Base-by-base conservation (phyloP, 2,888 invertebrate genomes). In the Geotrupes spiniger region DNA sequence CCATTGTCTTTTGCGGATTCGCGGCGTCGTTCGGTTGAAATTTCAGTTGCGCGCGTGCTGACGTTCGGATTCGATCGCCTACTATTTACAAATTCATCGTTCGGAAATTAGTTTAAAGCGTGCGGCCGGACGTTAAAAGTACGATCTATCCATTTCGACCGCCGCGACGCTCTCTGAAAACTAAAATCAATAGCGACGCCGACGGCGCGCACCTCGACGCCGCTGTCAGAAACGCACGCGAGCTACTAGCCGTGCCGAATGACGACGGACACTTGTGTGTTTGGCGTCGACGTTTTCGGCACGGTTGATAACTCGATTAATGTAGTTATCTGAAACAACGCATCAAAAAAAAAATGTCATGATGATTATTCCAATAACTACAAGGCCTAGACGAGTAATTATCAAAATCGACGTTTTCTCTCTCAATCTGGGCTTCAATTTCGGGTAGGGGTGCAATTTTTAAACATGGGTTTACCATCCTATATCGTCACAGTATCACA, bases 1-100 rank as follows among this genome's bases (percentile, higher is more conserved):
- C 79, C 81, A 81, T 80, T 57, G 9, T 6, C 36, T 48, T 26
- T 10, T 21, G 6, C 21, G 21, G 21, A 21, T 21, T 21, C 21
- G 21, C 6, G 4, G 21, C 6, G 16, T 39, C 10, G 9, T 2
- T 10, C n/a, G n/a, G n/a, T n/a, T n/a, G n/a, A n/a, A n/a, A n/a
- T n/a, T n/a, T n/a, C n/a, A n/a, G n/a, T n/a, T n/a, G n/a, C n/a
- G n/a, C n/a, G n/a, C n/a, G 21, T 21, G 6, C 6, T 21, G 3
- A 4, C 6, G 21, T 4, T 4, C 6, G 4, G 21, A 21, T 21
- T 21, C 6, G 6, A 21, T 21, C 6, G 21, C 4, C 21, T 21
- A 21, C 21, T 21, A 21, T 21, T 21, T 21, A 21, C 21, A 21
- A 21, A 21, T 33, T 33, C 33, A 33, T 33, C 25, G 8, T 36